These are phyloP conservation scores for Tetragnatha versicolor DNA, from an alignment of 1,140 invertebrate species.

Conservation along the genomic window DNA sequence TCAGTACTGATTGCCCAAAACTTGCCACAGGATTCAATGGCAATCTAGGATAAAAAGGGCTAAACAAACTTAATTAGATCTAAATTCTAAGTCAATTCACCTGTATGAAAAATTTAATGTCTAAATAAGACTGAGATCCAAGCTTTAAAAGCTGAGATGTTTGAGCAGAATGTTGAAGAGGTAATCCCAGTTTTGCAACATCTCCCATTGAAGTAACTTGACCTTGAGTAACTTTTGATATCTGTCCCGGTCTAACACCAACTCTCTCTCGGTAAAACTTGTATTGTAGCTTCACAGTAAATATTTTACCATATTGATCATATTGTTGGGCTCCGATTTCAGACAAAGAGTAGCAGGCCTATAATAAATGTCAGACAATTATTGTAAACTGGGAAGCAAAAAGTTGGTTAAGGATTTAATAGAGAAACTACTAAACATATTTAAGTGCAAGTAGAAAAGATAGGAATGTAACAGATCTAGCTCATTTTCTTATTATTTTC, in stretches of 20 bases:
- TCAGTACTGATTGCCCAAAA: no score
- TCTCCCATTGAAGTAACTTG: conserved; percentile 85
- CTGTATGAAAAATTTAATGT: conserved; percentile 88
- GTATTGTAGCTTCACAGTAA: conserved; percentile 97
- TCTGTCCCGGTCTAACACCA: conserved; percentile 93
- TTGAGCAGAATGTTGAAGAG: conserved; percentile 96
- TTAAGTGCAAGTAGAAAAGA: no score
- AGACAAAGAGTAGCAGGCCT: conserved; percentile 63
- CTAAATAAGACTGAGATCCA: conserved; percentile 86
- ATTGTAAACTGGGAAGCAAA: conserved; percentile 57
- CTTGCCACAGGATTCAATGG: no score
- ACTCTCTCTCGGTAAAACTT: conserved; percentile 98
- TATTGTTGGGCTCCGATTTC: conserved; percentile 91
- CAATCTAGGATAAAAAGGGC: no score
- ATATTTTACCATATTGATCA: conserved; percentile 98
- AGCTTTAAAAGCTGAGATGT: conserved; percentile 96
- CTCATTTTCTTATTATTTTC: no score
- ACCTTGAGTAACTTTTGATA: conserved; percentile 83
- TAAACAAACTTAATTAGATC: no score
- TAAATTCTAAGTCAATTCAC: conserved; percentile 63
- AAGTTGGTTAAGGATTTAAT: no score
- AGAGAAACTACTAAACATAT: no score
- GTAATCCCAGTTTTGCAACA: conserved; percentile 93
- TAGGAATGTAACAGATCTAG: no score
- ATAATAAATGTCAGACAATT: conserved; percentile 50